Conservation (phyloP, 2,888 invertebrate genomes). For the Synanthedon myopaeformis region DNA sequence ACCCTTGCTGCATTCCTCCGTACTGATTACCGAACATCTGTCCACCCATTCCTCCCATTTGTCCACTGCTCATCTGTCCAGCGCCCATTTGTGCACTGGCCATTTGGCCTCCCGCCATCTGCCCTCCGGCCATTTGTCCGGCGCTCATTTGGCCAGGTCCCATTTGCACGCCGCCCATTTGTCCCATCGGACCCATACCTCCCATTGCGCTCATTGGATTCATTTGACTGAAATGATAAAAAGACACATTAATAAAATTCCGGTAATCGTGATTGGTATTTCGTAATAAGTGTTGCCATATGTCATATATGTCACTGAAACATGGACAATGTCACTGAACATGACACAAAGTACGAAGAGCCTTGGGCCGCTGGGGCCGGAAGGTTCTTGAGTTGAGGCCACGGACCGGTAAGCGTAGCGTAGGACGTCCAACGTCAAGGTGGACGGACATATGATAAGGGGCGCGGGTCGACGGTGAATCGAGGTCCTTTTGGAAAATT, state of each 20-base stretch:
- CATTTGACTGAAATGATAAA: constrained; percentile 45
- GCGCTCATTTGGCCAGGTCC: constrained; percentile 17
- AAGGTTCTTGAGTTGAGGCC: too few relatives aligned
- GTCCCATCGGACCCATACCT: constrained; percentile 55
- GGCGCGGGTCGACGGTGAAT: too few relatives aligned
- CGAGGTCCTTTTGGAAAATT: too few relatives aligned
- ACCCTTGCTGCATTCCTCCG: constrained; percentile 72
- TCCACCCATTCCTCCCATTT: constrained; percentile 61
- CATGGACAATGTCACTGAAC: too few relatives aligned
- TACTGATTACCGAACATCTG: constrained; percentile 74
- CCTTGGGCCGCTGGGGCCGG: too few relatives aligned
- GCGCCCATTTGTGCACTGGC: constrained; percentile 45
- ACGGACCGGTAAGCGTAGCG: too few relatives aligned
- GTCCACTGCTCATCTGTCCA: constrained; percentile 43
- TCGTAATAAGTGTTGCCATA: too few relatives aligned
- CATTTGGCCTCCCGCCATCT: constrained; percentile 49
- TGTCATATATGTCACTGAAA: too few relatives aligned
- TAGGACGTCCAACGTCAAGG: too few relatives aligned
- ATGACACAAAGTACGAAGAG: too few relatives aligned
- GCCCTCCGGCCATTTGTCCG: constrained; percentile 27
- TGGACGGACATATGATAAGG: too few relatives aligned
- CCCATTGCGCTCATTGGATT: constrained; percentile 57
- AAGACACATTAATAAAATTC: neutral
- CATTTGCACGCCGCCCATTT: constrained; percentile 44
- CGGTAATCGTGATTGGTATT: neutral